A percentile compares a stretch with the other conserved stretches of the same genome.
Evolutionary conservation across 1,140 invertebrate species (phyloP).

Genomic region (Hypsibius dujardini): DNA sequence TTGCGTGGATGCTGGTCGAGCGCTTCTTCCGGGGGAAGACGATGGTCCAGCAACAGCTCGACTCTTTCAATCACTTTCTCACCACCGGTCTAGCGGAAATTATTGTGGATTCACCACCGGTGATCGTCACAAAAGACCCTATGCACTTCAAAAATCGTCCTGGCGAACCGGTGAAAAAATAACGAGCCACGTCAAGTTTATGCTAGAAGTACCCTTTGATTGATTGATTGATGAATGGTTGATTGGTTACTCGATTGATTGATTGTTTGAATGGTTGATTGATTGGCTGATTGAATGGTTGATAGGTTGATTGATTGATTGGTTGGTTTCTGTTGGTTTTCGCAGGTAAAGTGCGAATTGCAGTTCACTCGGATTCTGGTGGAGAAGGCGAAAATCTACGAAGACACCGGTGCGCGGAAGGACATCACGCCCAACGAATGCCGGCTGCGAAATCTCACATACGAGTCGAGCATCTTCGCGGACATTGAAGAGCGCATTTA

Average conservation of each 20-base stretch:
- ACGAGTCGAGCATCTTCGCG: background rate
- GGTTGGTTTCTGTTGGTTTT: background rate
- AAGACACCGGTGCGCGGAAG: background rate
- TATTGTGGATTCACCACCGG: background rate
- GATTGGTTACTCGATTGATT: background rate
- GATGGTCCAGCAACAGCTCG: slow-evolving; percentile 14
- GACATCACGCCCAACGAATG: background rate
- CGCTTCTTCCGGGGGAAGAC: background rate
- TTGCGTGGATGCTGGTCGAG: background rate
- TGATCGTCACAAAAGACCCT: background rate
- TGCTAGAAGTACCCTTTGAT: background rate
- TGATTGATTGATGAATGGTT: background rate
- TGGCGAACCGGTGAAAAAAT: background rate
- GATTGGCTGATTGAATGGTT: background rate
- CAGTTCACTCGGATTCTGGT: background rate
- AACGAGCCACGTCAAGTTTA: background rate
- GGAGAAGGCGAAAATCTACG: background rate
- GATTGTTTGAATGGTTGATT: background rate
- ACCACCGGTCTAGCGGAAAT: background rate
- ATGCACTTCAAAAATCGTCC: background rate
- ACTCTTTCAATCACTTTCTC: slow-evolving; percentile 4
- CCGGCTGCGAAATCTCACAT: slow-evolving; percentile 1
- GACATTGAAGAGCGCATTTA: background rate
- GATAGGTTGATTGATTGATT: background rate
- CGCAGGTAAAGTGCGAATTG: background rate